phyloP scores from a whole-genome alignment of 2,113 vertebrate genomes.

The Verasper variegatus region DNA sequence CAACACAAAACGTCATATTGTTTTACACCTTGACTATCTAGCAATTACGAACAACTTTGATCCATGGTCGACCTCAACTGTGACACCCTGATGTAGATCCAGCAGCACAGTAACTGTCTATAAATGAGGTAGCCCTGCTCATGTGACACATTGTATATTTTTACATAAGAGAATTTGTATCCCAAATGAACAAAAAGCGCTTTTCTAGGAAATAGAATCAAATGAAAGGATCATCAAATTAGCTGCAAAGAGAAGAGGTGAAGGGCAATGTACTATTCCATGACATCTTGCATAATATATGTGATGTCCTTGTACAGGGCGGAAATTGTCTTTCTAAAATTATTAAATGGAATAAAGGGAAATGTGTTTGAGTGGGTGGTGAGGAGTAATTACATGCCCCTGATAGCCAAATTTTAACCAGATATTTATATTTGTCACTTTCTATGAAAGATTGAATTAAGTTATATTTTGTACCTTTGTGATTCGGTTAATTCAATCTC shows the following conservation, averaged over 20 bases:
- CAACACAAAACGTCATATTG: no score
- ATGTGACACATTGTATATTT: background rate
- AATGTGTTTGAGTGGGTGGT: slow-evolving; percentile 52
- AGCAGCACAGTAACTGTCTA: background rate
- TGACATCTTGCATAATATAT: slow-evolving; percentile 66
- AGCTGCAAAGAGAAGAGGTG: slow-evolving; percentile 52
- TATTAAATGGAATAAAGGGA: slow-evolving; percentile 47
- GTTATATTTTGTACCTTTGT: background rate
- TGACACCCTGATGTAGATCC: no score
- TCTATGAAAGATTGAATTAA: background rate
- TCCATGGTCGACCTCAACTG: no score
- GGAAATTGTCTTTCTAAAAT: slow-evolving; percentile 73
- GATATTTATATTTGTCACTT: background rate
- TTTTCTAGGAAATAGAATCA: slow-evolving; percentile 39
- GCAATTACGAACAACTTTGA: no score
- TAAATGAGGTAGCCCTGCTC: background rate
- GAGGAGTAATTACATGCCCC: slow-evolving; percentile 19
- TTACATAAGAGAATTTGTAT: background rate
- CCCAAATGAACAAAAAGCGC: background rate
- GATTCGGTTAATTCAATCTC: background rate
- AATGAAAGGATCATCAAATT: slow-evolving; percentile 40
- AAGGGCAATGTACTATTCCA: slow-evolving; percentile 46
- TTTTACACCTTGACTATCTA: no score
- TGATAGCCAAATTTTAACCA: slow-evolving; percentile 3
- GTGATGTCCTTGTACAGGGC: slow-evolving; percentile 45